Conservation (phyloP, 2,113 vertebrate species). For the Corvus moneduloides region DNA sequence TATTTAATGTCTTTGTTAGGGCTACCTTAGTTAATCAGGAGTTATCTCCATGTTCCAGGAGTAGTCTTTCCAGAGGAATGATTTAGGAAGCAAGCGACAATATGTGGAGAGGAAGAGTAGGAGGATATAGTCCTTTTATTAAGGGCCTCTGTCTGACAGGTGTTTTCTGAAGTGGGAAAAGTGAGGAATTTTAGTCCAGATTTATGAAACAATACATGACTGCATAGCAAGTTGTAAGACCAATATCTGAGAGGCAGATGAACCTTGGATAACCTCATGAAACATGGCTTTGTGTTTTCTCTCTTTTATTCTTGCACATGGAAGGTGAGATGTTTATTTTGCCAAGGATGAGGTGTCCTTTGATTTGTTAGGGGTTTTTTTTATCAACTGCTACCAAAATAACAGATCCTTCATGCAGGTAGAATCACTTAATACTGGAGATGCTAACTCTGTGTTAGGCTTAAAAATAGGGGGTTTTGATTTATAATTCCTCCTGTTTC, state of each 20-base stretch:
- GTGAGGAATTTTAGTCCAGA: background rate
- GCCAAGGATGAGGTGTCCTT: background rate
- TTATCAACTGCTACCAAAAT: background rate
- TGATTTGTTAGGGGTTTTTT: background rate
- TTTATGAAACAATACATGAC: background rate
- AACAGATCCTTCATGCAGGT: background rate
- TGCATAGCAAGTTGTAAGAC: background rate
- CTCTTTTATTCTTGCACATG: background rate
- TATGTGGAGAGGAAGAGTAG: background rate
- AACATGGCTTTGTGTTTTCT: background rate
- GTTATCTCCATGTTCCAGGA: background rate
- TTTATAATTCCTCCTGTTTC: background rate
- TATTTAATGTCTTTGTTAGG: background rate
- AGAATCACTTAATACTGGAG: background rate
- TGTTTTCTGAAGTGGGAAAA: background rate
- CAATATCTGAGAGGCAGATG: background rate
- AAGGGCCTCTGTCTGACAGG: background rate
- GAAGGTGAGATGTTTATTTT: background rate
- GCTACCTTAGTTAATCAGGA: background rate
- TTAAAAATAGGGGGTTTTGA: rapidly evolving
- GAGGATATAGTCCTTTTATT: background rate
- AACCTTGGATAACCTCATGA: background rate
- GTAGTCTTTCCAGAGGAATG: background rate
- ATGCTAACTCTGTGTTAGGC: background rate
- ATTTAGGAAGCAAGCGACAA: background rate